Evolutionary conservation across 2,888 invertebrate genomes (phyloP).

Genomic region (Drosophila phalerata): DNA sequence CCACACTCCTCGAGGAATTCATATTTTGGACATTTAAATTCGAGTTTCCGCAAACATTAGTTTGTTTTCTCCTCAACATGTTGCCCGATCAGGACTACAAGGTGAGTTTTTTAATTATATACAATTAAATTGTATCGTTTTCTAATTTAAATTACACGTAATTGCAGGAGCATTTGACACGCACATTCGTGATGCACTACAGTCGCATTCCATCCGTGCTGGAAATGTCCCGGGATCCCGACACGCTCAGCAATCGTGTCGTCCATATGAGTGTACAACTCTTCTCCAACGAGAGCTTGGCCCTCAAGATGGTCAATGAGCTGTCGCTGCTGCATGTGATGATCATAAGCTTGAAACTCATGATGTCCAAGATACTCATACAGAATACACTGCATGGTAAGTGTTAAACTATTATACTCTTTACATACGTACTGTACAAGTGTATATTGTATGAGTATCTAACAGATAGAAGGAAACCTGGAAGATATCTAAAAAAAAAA

Average conservation of each 20-base stretch:
- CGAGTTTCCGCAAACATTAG: constrained; percentile 98
- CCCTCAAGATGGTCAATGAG: constrained; percentile 95
- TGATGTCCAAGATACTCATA: constrained; percentile 97
- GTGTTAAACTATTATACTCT: constrained; percentile 37
- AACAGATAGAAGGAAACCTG: too few relatives aligned
- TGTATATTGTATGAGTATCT: too few relatives aligned
- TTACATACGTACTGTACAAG: background rate
- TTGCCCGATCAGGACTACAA: constrained; percentile 98
- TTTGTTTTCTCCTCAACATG: constrained; percentile 97
- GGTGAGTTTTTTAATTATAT: constrained; percentile 85
- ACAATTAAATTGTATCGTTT: background rate
- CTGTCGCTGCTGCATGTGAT: constrained; percentile 96
- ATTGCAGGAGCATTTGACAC: constrained; percentile 94
- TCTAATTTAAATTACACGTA: constrained; percentile 3
- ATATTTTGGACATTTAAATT: constrained; percentile 99
- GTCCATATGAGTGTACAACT: constrained; percentile 99
- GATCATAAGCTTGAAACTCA: constrained; percentile 94
- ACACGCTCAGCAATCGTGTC: constrained; percentile 96
- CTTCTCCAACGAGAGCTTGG: constrained; percentile 97
- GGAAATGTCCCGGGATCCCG: constrained; percentile 93
- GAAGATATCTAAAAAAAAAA: background rate
- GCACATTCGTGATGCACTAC: constrained; percentile 98
- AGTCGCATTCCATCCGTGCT: constrained; percentile 96
- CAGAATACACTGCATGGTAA: constrained; percentile 94
- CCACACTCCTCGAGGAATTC: constrained; percentile 96